These are phyloP conservation scores for Margaritifera margaritifera DNA, from an alignment of 2,888 invertebrate genomes.

Conservation along the genomic window DNA sequence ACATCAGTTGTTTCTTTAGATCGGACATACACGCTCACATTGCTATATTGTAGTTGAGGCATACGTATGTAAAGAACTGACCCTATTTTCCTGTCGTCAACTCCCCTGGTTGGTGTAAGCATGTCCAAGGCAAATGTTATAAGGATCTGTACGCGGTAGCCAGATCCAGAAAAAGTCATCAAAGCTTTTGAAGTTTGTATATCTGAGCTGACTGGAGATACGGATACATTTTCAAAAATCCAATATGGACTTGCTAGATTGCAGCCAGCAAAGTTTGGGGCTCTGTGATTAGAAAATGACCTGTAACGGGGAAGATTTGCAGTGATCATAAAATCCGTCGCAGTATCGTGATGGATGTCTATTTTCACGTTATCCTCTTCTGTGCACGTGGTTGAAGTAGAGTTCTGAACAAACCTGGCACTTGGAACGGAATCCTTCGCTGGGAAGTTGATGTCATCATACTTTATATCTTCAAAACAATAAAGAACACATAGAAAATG, in stretches of 20 bases:
- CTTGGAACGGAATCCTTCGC: slow-evolving; percentile 25
- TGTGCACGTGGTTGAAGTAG: slow-evolving; percentile 33
- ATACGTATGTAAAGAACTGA: slow-evolving; percentile 19
- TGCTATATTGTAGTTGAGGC: slow-evolving; percentile 26
- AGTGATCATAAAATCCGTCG: slow-evolving; percentile 32
- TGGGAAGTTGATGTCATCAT: slow-evolving; percentile 11
- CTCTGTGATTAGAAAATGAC: slow-evolving; percentile 37
- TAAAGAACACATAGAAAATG: slow-evolving; percentile 32
- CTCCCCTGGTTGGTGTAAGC: slow-evolving; percentile 23
- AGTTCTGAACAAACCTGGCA: slow-evolving; percentile 38
- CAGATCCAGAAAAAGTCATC: slow-evolving; percentile 14
- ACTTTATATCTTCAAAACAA: slow-evolving; percentile 35
- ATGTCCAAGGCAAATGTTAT: slow-evolving; percentile 18
- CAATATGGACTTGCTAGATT: slow-evolving; percentile 31
- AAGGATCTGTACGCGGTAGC: slow-evolving; percentile 2
- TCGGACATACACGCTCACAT: slow-evolving; percentile 21
- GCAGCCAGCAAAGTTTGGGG: slow-evolving; percentile 37
- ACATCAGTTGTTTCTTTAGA: not conserved
- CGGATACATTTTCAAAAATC: slow-evolving; percentile 30
- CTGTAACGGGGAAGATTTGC: slow-evolving; percentile 41
- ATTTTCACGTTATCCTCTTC: slow-evolving; percentile 46
- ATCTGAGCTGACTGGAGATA: slow-evolving; percentile 8
- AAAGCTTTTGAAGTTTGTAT: slow-evolving; percentile 7
- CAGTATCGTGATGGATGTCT: slow-evolving; percentile 34
- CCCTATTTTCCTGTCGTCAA: slow-evolving; percentile 26